phyloP scores from a whole-genome alignment of 2,797 vertebrate species.

The Acrocephalus scirpaceus region DNA sequence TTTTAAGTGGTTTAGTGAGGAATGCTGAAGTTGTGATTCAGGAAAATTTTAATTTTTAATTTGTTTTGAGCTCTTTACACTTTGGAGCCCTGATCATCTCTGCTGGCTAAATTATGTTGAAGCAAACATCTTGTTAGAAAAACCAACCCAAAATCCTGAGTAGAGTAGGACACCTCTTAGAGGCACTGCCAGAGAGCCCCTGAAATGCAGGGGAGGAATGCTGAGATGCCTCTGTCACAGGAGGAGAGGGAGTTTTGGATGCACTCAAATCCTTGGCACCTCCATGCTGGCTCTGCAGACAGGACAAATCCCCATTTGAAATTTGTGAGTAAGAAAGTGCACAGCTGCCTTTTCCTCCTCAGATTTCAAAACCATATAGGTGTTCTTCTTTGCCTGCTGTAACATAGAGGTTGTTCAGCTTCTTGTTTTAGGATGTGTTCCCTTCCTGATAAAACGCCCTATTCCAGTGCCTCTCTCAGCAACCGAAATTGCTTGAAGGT shows the following conservation, averaged over 20 bases:
- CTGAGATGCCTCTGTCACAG: neutral
- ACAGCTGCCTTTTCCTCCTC: neutral
- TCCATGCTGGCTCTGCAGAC: neutral
- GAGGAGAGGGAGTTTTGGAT: neutral
- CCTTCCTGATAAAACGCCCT: neutral
- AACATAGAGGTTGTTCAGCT: neutral
- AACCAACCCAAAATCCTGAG: neutral
- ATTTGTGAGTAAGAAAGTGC: fast-evolving
- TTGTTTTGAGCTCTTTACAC: neutral
- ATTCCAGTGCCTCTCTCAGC: neutral
- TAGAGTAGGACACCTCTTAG: neutral
- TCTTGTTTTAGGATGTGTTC: neutral
- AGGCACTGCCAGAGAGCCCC: neutral
- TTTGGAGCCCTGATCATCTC: neutral
- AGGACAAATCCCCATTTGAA: neutral
- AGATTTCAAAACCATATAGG: neutral
- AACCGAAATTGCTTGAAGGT: neutral
- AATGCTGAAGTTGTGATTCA: neutral
- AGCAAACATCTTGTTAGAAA: neutral
- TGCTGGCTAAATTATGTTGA: neutral
- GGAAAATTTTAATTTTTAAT: neutral
- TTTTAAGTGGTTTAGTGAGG: neutral
- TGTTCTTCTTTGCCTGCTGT: neutral
- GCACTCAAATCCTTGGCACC: neutral
- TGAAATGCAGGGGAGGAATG: neutral